These are phyloP conservation scores for Platyrinchus mystaceus DNA, from an alignment of 2,797 vertebrate genomes.

Conservation along the genomic window DNA sequence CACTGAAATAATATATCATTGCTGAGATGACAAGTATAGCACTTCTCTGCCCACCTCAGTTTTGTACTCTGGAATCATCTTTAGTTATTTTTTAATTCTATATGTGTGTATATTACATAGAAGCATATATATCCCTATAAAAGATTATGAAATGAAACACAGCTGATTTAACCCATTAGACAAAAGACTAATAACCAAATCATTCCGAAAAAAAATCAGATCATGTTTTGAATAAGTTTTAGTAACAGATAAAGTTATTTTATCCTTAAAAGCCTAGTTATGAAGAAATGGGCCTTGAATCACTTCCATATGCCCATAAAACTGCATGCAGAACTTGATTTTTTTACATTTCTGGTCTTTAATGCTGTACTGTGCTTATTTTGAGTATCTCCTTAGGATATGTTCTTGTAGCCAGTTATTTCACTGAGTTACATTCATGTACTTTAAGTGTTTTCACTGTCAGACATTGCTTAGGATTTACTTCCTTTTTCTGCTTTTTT, in stretches of 20 bases:
- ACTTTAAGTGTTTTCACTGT: not conserved
- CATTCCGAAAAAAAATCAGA: not conserved
- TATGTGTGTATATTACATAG: not conserved
- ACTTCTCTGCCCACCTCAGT: not conserved
- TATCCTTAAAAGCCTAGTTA: slow-evolving; percentile 5
- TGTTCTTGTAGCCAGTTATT: not conserved
- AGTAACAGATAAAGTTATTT: not conserved
- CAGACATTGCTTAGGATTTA: not conserved
- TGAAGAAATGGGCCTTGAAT: slow-evolving; percentile 18
- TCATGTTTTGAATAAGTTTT: not conserved
- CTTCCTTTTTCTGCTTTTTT: not conserved
- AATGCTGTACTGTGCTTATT: not conserved
- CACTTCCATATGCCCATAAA: slow-evolving; percentile 1
- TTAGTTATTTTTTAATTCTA: not conserved
- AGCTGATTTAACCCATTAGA: not conserved
- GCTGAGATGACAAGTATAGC: not conserved
- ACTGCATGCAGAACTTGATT: not conserved
- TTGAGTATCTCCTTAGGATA: not conserved
- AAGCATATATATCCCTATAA: not conserved
- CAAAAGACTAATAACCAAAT: not conserved
- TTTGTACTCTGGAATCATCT: not conserved
- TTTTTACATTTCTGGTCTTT: not conserved
- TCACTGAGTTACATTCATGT: not conserved
- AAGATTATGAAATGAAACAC: not conserved
- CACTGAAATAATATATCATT: not conserved